phyloP scores from a whole-genome alignment of 2,113 vertebrate genomes.

The Albula goreensis region DNA sequence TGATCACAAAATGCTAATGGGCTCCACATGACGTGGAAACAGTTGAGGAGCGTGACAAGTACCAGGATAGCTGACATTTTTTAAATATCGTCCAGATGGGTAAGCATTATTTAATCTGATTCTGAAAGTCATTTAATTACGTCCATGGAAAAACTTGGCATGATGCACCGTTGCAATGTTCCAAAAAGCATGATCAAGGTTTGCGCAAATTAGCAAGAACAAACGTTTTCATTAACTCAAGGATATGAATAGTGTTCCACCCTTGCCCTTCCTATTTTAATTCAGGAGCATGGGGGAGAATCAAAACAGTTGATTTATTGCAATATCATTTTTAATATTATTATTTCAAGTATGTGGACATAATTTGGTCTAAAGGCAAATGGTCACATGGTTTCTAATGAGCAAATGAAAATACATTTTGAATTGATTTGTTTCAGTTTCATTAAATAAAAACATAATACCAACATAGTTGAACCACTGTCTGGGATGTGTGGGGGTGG shows the following conservation, averaged over 20 bases:
- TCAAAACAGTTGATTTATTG: too few relatives aligned
- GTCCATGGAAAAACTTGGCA: slow-evolving; percentile 48
- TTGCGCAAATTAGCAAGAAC: slow-evolving; percentile 62
- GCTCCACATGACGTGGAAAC: slow-evolving; percentile 55
- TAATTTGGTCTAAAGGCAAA: too few relatives aligned
- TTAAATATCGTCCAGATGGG: slow-evolving; percentile 69
- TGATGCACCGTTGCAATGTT: slow-evolving; percentile 15
- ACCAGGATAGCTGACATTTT: slow-evolving; percentile 52
- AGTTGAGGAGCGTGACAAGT: slow-evolving; percentile 37
- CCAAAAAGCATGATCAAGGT: slow-evolving; percentile 35
- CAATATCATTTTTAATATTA: too few relatives aligned
- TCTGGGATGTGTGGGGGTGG: too few relatives aligned
- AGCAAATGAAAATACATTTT: too few relatives aligned
- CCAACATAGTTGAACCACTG: too few relatives aligned
- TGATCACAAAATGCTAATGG: slow-evolving; percentile 52
- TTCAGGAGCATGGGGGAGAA: too few relatives aligned
- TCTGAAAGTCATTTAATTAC: slow-evolving; percentile 61
- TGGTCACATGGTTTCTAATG: too few relatives aligned
- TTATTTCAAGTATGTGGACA: too few relatives aligned
- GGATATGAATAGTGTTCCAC: slow-evolving; percentile 56
- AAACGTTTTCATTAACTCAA: slow-evolving; percentile 55
- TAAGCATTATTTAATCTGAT: slow-evolving; percentile 62
- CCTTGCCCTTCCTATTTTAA: slow-evolving; percentile 45
- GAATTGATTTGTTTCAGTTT: too few relatives aligned
- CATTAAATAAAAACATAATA: too few relatives aligned